phyloP scores from a whole-genome alignment of 2,113 vertebrate species.

The Ailurus styani region DNA sequence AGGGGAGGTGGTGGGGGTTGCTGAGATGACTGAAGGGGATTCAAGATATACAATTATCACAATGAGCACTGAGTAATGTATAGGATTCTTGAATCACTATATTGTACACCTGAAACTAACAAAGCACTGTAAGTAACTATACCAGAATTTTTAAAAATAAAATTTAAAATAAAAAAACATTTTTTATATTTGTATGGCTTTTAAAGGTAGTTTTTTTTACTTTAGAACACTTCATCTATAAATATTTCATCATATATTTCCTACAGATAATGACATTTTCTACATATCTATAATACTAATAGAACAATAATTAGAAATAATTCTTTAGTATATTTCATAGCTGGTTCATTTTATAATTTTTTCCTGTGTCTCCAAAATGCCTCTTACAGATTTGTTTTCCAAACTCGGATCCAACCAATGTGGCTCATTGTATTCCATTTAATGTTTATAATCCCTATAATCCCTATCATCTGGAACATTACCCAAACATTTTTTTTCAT shows the following conservation, averaged over 20 bases:
- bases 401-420: background rate
- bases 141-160: background rate
- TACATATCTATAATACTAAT: background rate
- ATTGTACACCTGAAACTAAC: background rate
- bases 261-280: background rate
- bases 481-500: background rate
- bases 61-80: background rate
- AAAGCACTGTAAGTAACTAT: background rate
- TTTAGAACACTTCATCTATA: background rate
- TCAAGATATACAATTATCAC: background rate
- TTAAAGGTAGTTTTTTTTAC: background rate
- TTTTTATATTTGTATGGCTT: background rate
- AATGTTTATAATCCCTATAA: background rate
- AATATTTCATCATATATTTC: background rate
- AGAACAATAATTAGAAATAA: background rate
- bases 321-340: background rate
- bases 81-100: background rate
- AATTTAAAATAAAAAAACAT: background rate
- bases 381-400: background rate
- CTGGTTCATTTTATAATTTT: background rate
- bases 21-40: background rate
- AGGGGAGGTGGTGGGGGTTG: background rate
- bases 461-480: background rate
- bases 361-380: background rate
- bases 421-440: background rate